These are phyloP conservation scores for Holcopasites calliopsidis DNA, from an alignment of 1,140 invertebrate genomes.

Conservation along the genomic window DNA sequence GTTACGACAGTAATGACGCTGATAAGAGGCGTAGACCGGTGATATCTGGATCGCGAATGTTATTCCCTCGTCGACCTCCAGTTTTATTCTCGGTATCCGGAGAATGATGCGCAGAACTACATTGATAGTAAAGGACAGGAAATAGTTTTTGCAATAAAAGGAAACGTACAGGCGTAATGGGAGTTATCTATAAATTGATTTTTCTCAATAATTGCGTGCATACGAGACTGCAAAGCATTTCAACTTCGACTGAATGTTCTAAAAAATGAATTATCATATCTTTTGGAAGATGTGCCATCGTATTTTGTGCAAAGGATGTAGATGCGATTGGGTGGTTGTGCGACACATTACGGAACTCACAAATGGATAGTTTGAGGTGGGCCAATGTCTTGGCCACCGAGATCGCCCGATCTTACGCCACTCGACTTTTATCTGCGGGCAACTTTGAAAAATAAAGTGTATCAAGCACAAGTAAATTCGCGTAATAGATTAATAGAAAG, in stretches of 20 bases:
- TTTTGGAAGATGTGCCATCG: neutral
- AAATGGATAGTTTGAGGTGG: neutral
- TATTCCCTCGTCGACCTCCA: neutral
- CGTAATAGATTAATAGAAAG: neutral
- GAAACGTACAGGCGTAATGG: too few species aligned
- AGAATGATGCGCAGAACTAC: neutral
- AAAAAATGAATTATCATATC: neutral
- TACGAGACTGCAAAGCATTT: too few species aligned
- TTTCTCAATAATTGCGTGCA: neutral
- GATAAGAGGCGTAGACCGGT: constrained; percentile 23
- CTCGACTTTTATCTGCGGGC: neutral
- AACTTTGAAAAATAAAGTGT: neutral
- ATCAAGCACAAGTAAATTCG: neutral
- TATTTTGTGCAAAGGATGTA: neutral
- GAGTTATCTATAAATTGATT: neutral
- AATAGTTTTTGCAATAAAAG: too few species aligned
- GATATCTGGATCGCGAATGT: constrained; percentile 20
- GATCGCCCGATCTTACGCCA: neutral
- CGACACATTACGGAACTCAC: neutral
- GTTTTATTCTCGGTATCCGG: neutral
- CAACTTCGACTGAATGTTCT: neutral
- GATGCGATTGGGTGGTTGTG: neutral
- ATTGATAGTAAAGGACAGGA: neutral
- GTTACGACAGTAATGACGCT: constrained; percentile 13
- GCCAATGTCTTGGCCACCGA: neutral